A percentile compares a stretch with the other conserved stretches of the same genome.
Evolutionary conservation across 2,797 vertebrate genomes (phyloP).

Genomic region (Chloroceryle amazona): DNA sequence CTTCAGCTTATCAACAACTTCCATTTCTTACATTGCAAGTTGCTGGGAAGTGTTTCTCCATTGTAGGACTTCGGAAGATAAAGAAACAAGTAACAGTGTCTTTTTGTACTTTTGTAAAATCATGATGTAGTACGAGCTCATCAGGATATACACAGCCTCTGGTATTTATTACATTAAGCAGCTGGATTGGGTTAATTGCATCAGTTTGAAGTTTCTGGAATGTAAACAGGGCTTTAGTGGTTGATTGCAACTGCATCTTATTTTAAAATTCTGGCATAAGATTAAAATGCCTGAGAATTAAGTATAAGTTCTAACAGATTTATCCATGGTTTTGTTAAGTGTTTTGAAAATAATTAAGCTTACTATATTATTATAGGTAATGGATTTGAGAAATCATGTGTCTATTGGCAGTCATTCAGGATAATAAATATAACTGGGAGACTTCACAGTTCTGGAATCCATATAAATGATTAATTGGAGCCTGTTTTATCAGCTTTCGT

Average conservation of each 20-base stretch:
- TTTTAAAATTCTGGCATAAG: conserved; percentile 29
- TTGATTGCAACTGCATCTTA: background rate
- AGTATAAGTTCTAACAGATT: background rate
- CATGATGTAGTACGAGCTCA: background rate
- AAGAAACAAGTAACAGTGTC: background rate
- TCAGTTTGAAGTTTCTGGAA: background rate
- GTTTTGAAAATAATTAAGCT: background rate
- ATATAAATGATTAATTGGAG: background rate
- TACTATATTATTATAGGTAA: background rate
- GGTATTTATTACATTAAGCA: conserved; percentile 9
- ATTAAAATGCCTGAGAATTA: conserved; percentile 17
- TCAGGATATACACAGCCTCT: conserved; percentile 4
- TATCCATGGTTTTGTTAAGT: background rate
- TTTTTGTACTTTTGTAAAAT: background rate
- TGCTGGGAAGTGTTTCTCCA: background rate
- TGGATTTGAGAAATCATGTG: background rate
- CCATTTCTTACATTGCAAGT: background rate
- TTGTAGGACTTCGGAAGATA: background rate
- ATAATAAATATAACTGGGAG: background rate
- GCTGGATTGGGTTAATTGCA: conserved; percentile 15
- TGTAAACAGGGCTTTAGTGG: conserved; percentile 34
- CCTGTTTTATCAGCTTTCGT: background rate
- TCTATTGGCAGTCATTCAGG: background rate
- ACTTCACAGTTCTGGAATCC: background rate
- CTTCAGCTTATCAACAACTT: conserved; percentile 8